Conservation (phyloP, 2,113 vertebrate species). For the Cheilinus undulatus region DNA sequence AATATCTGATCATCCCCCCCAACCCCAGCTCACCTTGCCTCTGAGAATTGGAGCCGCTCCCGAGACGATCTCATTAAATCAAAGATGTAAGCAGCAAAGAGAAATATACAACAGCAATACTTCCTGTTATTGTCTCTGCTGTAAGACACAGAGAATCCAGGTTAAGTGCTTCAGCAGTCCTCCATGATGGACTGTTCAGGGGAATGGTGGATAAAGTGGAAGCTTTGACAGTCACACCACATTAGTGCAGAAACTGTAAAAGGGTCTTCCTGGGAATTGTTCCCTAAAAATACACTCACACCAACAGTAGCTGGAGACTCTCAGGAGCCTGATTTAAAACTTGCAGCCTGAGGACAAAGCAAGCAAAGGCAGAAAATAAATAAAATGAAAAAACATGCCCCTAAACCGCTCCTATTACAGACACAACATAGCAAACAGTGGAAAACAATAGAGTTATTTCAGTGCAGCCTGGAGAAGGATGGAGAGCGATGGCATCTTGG, state of each 20-base stretch:
- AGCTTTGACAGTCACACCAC: slow-evolving; percentile 65
- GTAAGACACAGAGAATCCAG: slow-evolving; percentile 36
- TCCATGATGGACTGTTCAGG: slow-evolving; percentile 49
- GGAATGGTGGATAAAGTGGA: slow-evolving; percentile 37
- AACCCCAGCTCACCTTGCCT: slow-evolving; percentile 68
- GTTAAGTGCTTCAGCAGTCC: slow-evolving; percentile 44
- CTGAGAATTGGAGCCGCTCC: slow-evolving; percentile 61
- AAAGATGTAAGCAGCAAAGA: slow-evolving; percentile 47
- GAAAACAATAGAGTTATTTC: slow-evolving; percentile 77
- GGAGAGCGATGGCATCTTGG: slow-evolving; percentile 76
- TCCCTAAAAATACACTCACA: slow-evolving; percentile 72
- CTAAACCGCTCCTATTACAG: slow-evolving; percentile 65
- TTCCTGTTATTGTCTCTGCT: slow-evolving; percentile 50
- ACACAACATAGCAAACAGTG: slow-evolving; percentile 59
- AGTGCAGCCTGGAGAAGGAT: slow-evolving; percentile 50
- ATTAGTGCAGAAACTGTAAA: slow-evolving; percentile 73
- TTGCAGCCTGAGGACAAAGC: slow-evolving; percentile 75
- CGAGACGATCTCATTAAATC: slow-evolving; percentile 76
- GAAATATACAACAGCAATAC: slow-evolving; percentile 52
- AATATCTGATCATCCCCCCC: slow-evolving; percentile 68
- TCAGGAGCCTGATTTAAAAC: slow-evolving; percentile 66
- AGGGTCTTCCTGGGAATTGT: slow-evolving; percentile 65
- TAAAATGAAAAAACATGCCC: slow-evolving; percentile 66
- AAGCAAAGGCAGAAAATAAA: slow-evolving; percentile 51
- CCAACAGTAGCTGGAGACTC: slow-evolving; percentile 38